phyloP scores from a whole-genome alignment of 2,888 invertebrate species.

The Eucera pruinosa region DNA sequence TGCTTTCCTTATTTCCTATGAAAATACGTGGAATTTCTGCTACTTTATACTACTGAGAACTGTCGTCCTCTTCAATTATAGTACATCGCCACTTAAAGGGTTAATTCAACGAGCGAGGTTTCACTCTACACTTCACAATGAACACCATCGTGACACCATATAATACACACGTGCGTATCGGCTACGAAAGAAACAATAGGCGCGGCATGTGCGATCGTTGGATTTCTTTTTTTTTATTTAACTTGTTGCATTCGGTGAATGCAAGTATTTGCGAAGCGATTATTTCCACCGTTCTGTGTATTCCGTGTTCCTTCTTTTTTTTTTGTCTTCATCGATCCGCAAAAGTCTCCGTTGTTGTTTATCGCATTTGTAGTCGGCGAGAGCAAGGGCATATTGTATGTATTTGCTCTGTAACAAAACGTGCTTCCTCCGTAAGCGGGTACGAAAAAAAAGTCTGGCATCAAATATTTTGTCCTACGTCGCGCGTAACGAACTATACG shows the following conservation, averaged over 20 bases:
- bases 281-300: slow-evolving; percentile 19
- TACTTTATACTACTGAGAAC: too few species aligned
- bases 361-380: slow-evolving; percentile 40
- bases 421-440: slow-evolving; percentile 58
- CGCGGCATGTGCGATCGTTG: slow-evolving; percentile 49
- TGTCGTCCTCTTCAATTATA: too few species aligned
- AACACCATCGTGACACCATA: neutral
- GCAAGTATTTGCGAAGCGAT: slow-evolving; percentile 31
- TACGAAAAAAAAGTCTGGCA: slow-evolving; percentile 51
- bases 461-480: slow-evolving; percentile 54
- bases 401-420: slow-evolving; percentile 50
- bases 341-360: slow-evolving; percentile 26
- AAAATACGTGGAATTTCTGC: too few species aligned
- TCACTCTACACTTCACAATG: neutral
- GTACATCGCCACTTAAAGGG: too few species aligned
- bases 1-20: too few species aligned
- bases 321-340: slow-evolving; percentile 6
- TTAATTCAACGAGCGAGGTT: too few species aligned
- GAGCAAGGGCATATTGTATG: slow-evolving; percentile 26
- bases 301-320: neutral
- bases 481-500: slow-evolving; percentile 47
- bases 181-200: slow-evolving; percentile 2
- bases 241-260: slow-evolving; percentile 42
- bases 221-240: slow-evolving; percentile 20
- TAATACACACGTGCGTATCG: slow-evolving; percentile 3